Base-by-base conservation (phyloP, 2,797 vertebrate species). In the Ataeniobius toweri region DNA sequence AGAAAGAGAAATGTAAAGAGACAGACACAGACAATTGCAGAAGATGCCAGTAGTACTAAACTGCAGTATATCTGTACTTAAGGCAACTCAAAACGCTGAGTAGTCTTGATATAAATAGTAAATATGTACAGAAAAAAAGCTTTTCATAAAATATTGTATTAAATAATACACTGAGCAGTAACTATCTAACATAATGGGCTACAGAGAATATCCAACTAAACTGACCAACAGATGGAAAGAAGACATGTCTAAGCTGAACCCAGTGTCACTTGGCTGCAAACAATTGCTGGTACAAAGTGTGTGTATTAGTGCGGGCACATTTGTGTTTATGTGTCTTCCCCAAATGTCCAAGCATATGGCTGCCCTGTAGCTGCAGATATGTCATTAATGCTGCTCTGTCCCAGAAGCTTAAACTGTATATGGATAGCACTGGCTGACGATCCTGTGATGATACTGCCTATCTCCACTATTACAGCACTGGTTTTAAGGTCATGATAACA, bases 331-430 rank as follows among this genome's bases (percentile, higher is more conserved):
- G 73, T 44, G 48, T 73, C 44, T 84, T 72, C 46, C 80, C 90
- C 90, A 94, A 93, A 92, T 94, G 88, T 81, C 86, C 89, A 71
- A 90, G 82, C 93, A 94, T 94, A 94, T 94, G 93, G 93, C 86
- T 87, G 88, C 86, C 87, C 85, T 71, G 84, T 89, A 87, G 86
- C 80, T 86, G 87, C 56, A 85, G 85, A 86, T 89, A 91, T 89
- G 91, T 88, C 88, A 92, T 91, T 92, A 92, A 91, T 88, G 87
- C 84, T 55, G 70, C 82, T 51, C 71, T 28, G 76, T 77, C 75
- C 84, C 78, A 73, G 82, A 73, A 90, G 89, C 88, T 90, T 89
- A 89, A 51, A 81, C 55, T 73, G 50, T 74, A 75, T 72, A 63
- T 10, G 51, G 75, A 83, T 87, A 69, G 83, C 74, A 72, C 74